These are phyloP conservation scores for Drosophila mettleri DNA, from an alignment of 2,888 invertebrate genomes.

Conservation along the genomic window DNA sequence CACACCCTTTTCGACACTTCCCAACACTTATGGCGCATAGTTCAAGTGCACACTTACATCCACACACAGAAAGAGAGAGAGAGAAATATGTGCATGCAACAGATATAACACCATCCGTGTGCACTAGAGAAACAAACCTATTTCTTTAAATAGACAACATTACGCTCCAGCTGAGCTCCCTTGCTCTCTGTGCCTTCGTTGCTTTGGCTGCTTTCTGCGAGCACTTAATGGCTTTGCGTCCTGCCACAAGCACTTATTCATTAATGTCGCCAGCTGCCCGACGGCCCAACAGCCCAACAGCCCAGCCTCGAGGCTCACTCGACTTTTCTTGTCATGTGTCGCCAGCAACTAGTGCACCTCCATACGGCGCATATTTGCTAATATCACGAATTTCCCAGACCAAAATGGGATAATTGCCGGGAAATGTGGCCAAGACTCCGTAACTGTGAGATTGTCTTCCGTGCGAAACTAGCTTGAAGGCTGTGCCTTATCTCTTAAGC, in stretches of 20 bases:
- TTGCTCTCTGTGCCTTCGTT: not conserved
- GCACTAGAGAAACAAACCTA: conserved; percentile 19
- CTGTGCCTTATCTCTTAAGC: not conserved
- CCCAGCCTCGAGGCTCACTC: conserved; percentile 10
- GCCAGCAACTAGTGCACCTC: conserved; percentile 5
- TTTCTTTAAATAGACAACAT: conserved; percentile 53
- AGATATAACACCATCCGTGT: conserved; percentile 7
- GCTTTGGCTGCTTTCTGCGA: conserved; percentile 30
- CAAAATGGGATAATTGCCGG: conserved; percentile 3
- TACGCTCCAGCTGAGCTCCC: conserved; percentile 26
- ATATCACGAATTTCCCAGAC: conserved; percentile 34
- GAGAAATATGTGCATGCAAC: not conserved
- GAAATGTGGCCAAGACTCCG: not conserved
- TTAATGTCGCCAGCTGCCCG: conserved; percentile 33
- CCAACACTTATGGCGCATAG: conserved; percentile 55
- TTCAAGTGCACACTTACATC: conserved; percentile 18
- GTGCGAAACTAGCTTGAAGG: not conserved
- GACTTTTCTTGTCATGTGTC: conserved; percentile 6
- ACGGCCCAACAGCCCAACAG: too few relatives aligned
- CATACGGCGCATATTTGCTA: conserved; percentile 20
- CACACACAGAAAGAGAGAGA: not conserved
- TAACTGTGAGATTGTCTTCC: too few relatives aligned
- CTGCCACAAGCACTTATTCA: conserved; percentile 27
- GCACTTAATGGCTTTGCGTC: conserved; percentile 55
- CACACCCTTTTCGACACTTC: conserved; percentile 64